These are phyloP conservation scores for Zelleria hepariella DNA, from an alignment of 2,888 invertebrate genomes.

Conservation along the genomic window DNA sequence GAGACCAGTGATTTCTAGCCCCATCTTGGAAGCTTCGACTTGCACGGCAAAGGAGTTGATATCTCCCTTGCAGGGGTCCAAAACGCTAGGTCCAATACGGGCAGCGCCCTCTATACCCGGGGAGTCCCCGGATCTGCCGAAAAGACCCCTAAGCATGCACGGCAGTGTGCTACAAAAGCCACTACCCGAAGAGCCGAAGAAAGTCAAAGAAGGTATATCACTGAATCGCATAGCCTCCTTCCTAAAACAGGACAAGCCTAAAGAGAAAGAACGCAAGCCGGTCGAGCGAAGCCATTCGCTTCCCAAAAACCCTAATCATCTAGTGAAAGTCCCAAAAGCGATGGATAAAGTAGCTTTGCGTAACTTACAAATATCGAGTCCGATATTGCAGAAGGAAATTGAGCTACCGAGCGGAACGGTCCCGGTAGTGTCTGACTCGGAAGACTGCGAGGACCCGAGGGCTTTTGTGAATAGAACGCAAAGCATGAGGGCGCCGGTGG, in stretches of 20 bases:
- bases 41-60: constrained; percentile 82
- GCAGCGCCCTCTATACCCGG: constrained; percentile 71
- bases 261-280: constrained; percentile 61
- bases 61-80: constrained; percentile 73
- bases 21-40: constrained; percentile 85
- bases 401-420: constrained; percentile 73
- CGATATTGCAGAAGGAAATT: constrained; percentile 81
- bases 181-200: constrained; percentile 65
- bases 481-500: constrained; percentile 79
- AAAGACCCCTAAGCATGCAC: constrained; percentile 68
- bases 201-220: constrained; percentile 73
- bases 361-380: constrained; percentile 85
- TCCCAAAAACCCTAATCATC: constrained; percentile 71
- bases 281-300: constrained; percentile 71
- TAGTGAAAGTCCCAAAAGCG: constrained; percentile 74
- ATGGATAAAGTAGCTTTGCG: constrained; percentile 80
- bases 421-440: constrained; percentile 69
- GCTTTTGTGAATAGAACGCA: constrained; percentile 82
- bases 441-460: constrained; percentile 68
- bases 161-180: constrained; percentile 51
- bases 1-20: constrained; percentile 85
- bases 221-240: constrained; percentile 84
- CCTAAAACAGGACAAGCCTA: constrained; percentile 73
- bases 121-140: constrained; percentile 45
- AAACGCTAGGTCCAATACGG: constrained; percentile 72